These are phyloP conservation scores for Synanthedon myopaeformis DNA, from an alignment of 2,888 invertebrate genomes.

Conservation along the genomic window DNA sequence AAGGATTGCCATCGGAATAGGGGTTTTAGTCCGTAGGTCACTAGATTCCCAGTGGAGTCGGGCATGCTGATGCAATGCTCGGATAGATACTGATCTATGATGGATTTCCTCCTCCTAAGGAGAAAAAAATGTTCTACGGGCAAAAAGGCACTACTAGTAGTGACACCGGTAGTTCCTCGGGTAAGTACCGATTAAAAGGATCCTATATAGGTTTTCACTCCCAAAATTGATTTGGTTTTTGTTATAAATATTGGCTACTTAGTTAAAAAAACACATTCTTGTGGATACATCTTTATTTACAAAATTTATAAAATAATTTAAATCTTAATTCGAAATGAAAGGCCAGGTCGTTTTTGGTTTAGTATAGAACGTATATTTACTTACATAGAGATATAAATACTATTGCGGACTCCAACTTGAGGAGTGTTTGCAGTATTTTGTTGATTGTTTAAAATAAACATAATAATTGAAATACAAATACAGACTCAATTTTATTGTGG, in stretches of 20 bases:
- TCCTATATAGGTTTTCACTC: no score
- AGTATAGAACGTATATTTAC: conserved; percentile 45
- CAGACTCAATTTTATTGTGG: neutral
- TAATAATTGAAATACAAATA: neutral
- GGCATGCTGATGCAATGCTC: no score
- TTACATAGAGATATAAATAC: conserved; percentile 19
- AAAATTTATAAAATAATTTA: conserved; percentile 2
- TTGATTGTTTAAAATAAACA: neutral
- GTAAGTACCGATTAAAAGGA: no score
- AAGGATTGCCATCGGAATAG: no score
- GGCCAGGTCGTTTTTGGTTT: conserved; percentile 34
- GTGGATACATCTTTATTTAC: conserved; percentile 55
- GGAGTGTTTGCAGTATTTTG: neutral
- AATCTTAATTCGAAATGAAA: conserved; percentile 28
- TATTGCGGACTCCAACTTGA: neutral
- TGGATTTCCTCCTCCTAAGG: no score
- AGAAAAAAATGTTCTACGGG: no score
- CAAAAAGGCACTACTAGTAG: no score
- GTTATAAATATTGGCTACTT: neutral
- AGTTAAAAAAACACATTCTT: conserved; percentile 1
- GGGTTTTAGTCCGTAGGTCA: no score
- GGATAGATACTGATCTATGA: no score
- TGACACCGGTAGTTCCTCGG: no score
- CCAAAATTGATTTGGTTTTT: no score
- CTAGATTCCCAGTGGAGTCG: no score